phyloP scores from a whole-genome alignment of 2,113 vertebrate genomes.

The Chlorodrepanis virens region DNA sequence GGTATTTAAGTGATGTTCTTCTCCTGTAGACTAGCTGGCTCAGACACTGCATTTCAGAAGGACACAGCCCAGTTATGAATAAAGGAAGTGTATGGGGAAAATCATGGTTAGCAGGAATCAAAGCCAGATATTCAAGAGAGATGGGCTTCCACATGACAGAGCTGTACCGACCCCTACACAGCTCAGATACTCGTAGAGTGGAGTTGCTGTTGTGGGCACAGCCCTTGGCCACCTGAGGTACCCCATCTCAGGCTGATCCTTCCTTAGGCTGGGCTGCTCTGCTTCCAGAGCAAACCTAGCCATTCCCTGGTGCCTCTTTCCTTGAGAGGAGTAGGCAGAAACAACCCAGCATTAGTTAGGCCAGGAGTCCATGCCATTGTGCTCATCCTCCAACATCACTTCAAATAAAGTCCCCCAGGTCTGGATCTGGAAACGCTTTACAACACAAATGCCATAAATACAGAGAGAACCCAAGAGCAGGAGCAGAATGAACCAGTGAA shows the following conservation, averaged over 20 bases:
- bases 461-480: neutral
- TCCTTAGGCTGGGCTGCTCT: neutral
- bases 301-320: neutral
- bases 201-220: neutral
- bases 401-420: neutral
- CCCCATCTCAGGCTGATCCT: neutral
- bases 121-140: neutral
- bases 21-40: neutral
- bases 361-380: neutral
- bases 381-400: neutral
- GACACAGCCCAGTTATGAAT: neutral
- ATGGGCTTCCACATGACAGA: neutral
- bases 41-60: neutral
- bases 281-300: neutral
- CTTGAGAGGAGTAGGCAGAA: neutral
- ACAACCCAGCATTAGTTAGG: neutral
- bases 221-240: neutral
- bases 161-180: neutral
- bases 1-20: neutral
- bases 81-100: neutral
- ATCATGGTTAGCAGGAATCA: neutral
- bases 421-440: neutral
- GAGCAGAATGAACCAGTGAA: neutral
- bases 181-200: neutral
- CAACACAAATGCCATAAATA: neutral